Conservation (phyloP, 2,113 vertebrate genomes). For the Macrotis lagotis region DNA sequence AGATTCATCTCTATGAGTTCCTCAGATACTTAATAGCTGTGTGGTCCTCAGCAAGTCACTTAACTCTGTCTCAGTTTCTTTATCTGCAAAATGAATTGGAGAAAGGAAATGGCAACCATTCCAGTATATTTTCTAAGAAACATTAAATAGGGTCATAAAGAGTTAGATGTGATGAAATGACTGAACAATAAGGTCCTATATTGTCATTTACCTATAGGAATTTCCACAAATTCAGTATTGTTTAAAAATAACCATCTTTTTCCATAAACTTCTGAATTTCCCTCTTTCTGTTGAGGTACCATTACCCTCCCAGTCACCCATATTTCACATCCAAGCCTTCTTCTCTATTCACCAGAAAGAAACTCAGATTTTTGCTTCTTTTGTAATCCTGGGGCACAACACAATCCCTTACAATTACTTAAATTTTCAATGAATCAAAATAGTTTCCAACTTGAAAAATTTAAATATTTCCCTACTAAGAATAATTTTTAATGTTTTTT, state of each 20-base stretch:
- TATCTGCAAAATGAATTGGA: neutral
- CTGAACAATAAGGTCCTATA: neutral
- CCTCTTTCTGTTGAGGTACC: neutral
- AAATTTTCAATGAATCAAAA: neutral
- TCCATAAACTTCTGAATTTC: neutral
- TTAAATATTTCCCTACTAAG: neutral
- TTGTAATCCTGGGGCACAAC: neutral
- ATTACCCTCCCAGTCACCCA: neutral
- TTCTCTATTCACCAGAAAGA: neutral
- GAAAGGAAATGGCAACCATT: neutral
- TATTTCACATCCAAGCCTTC: neutral
- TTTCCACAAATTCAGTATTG: neutral
- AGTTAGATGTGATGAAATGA: neutral
- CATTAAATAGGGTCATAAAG: neutral
- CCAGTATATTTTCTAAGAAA: neutral
- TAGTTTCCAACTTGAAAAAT: neutral
- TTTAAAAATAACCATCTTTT: neutral
- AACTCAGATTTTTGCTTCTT: neutral
- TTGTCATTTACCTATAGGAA: neutral
- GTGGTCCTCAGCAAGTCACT: neutral
- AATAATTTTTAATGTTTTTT: neutral
- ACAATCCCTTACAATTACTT: neutral
- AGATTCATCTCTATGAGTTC: too few relatives aligned
- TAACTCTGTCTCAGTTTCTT: neutral
- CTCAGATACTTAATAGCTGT: neutral